Base-by-base conservation (phyloP, 2,888 invertebrate species). In the Mythimna ferrago region DNA sequence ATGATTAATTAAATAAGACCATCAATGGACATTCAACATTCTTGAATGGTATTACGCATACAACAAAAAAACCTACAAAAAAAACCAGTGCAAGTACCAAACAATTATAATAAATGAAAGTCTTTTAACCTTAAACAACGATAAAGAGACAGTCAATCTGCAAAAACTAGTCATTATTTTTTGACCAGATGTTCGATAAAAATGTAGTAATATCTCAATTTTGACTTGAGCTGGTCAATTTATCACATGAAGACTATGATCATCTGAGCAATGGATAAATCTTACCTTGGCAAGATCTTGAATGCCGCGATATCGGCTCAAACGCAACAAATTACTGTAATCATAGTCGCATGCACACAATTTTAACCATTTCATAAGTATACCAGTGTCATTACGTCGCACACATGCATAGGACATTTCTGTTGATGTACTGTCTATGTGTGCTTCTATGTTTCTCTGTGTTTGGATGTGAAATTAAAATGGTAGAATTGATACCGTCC, bases 291-390 rank as follows among this genome's bases (percentile, higher is more conserved):
- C 80, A 78, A 89, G 89, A 88, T 90, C 90, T 87, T 89, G 88
- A 85, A 84, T 83, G 83, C 86, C 84, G 85, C 85, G 88, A 89
- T 89, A 87, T 87, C 86, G 86, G 82, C 84, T 86, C 89, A 87
- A 89, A 86, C 86, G 88, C 76, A 82, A 87, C 90, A 91, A 91
- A 91, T 91, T 88, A 89, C 90, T 83, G 88, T 90, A 90, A 91
- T 91, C 90, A 90, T 84, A 86, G 87, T 86, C 88, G 89, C 86
- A 90, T 89, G 89, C 86, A 87, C 87, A 88, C 87, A 85, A 88
- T 87, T 89, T 87, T 87, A 89, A 88, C 84, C 86, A 87, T 89
- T 89, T 89, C 89, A 89, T 90, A 89, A 88, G 88, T 87, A 83
- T 84, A 84, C 83, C 78, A 83, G 88, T 88, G 86, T 89, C 89